These are phyloP conservation scores for Crocodylus rhombifer DNA, from an alignment of 2,797 vertebrate species.

Conservation along the genomic window DNA sequence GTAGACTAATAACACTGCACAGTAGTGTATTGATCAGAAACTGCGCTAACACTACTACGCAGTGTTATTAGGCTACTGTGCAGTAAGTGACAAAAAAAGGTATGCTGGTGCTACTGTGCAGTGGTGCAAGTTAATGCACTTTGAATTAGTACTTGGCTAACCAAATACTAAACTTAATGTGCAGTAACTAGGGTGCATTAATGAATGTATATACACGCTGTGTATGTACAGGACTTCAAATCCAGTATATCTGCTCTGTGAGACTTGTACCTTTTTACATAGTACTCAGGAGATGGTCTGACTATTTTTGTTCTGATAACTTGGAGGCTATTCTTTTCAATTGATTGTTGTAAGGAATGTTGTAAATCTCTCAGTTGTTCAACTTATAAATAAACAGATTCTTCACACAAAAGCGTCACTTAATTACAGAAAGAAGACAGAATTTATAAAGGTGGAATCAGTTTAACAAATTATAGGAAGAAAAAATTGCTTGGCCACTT, in stretches of 20 bases:
- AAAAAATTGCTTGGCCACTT: not conserved
- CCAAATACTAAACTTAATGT: too few relatives aligned
- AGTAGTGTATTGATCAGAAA: too few relatives aligned
- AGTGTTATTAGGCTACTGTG: too few relatives aligned
- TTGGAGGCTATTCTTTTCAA: not conserved
- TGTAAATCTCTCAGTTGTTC: not conserved
- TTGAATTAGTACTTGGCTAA: too few relatives aligned
- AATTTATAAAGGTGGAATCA: not conserved
- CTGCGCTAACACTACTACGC: too few relatives aligned
- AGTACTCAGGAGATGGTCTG: not conserved
- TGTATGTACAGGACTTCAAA: not conserved
- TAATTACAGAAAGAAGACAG: not conserved
- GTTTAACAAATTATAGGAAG: not conserved
- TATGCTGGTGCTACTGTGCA: too few relatives aligned
- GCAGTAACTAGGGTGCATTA: too few relatives aligned
- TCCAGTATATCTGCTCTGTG: too few relatives aligned
- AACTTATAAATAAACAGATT: not conserved
- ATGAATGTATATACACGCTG: too few relatives aligned
- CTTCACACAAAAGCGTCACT: not conserved
- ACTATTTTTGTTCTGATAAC: not conserved
- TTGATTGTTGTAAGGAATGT: not conserved
- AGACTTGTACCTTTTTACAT: not conserved
- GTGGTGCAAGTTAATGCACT: too few relatives aligned
- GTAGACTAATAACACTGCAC: too few relatives aligned
- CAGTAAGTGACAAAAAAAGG: too few relatives aligned